Percentiles rank a stretch among this genome's conserved stretches.
These are phyloP conservation scores for Anhinga rufa DNA, from an alignment of 2,113 vertebrate genomes.

Conservation along the genomic window DNA sequence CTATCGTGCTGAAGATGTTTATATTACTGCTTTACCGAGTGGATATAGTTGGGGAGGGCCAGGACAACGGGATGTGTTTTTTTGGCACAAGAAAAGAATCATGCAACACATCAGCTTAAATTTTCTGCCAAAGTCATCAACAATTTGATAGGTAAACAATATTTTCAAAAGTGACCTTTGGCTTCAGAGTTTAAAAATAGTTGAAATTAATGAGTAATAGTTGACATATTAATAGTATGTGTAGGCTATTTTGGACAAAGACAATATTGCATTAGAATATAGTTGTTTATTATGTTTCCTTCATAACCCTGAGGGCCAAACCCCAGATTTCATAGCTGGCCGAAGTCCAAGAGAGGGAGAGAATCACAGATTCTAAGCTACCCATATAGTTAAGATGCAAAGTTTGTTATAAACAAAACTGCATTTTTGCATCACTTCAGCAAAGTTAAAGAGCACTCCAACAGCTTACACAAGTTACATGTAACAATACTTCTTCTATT, in stretches of 20 bases:
- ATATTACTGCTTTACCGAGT: not conserved
- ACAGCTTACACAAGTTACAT: not conserved
- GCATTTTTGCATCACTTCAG: not conserved
- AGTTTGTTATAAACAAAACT: not conserved
- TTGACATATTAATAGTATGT: not conserved
- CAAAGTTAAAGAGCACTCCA: not conserved
- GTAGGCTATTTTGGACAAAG: not conserved
- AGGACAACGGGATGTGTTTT: not conserved
- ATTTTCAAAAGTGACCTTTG: not conserved
- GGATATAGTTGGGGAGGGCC: not conserved
- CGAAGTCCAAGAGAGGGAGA: not conserved
- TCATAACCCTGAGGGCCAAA: not conserved
- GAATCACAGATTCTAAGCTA: not conserved
- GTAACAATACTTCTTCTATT: not conserved
- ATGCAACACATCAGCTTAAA: not conserved
- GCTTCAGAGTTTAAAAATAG: not conserved
- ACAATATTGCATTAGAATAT: not conserved
- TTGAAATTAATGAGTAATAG: not conserved
- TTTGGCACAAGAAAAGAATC: not conserved
- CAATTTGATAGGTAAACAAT: not conserved
- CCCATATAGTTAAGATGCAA: not conserved
- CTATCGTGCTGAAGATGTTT: not conserved
- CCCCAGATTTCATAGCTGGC: not conserved
- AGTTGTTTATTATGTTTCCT: not conserved
- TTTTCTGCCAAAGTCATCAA: not conserved